phyloP scores from a whole-genome alignment of 1,140 invertebrate genomes.

The Acromyrmex charruanus region DNA sequence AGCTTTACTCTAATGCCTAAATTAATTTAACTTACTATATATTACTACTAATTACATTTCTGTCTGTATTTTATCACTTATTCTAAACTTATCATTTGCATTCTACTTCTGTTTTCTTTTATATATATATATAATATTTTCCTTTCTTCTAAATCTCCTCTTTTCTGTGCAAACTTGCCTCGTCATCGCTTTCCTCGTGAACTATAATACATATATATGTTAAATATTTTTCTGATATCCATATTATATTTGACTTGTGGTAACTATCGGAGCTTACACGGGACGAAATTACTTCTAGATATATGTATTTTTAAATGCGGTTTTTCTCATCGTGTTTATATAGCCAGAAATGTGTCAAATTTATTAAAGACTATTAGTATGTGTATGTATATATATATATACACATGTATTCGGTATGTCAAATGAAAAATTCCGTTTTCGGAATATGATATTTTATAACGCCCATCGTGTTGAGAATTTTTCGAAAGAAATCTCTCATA shows the following conservation, averaged over 20 bases:
- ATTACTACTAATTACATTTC: not conserved
- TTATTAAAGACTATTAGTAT: constrained; percentile 18
- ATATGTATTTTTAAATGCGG: constrained; percentile 34
- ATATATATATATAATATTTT: not conserved
- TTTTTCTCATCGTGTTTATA: not conserved
- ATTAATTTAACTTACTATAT: no score
- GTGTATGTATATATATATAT: not conserved
- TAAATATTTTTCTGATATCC: not conserved
- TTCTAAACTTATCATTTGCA: not conserved
- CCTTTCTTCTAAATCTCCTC: not conserved
- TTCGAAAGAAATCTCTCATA: not conserved
- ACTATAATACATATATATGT: constrained; percentile 20
- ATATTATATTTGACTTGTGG: not conserved
- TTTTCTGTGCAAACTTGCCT: not conserved
- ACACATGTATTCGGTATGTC: constrained; percentile 10
- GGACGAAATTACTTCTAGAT: constrained; percentile 28
- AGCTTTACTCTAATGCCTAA: not conserved
- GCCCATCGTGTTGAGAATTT: not conserved
- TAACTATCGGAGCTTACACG: constrained; percentile 57
- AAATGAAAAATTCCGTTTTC: constrained; percentile 7
- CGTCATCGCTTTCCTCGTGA: not conserved
- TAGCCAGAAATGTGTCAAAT: not conserved
- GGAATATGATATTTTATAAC: constrained; percentile 35
- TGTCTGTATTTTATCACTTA: not conserved
- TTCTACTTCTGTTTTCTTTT: not conserved